A percentile compares a stretch with the other conserved stretches of the same genome.
Conservation (phyloP, 2,888 invertebrate species). For the Macropis europaea region DNA sequence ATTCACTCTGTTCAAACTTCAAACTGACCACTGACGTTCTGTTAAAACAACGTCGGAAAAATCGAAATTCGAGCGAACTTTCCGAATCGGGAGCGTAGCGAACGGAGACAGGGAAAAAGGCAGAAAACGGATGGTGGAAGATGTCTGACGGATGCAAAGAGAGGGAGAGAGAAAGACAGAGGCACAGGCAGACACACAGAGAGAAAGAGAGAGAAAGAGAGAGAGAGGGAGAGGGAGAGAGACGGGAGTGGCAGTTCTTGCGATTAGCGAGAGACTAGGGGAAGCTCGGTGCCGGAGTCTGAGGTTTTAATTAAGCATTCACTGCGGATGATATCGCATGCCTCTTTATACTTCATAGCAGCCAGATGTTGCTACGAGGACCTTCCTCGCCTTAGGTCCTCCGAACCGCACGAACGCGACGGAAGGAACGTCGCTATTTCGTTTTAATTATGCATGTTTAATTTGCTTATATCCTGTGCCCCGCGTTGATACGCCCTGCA, state of each 20-base stretch:
- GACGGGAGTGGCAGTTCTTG: conserved; percentile 59
- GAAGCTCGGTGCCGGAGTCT: conserved; percentile 68
- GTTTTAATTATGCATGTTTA: conserved; percentile 79
- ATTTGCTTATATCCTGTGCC: conserved; percentile 72
- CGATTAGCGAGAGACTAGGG: conserved; percentile 65
- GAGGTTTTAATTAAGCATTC: conserved; percentile 80
- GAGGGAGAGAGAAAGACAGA: conserved; percentile 71
- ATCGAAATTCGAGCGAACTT: too few species aligned
- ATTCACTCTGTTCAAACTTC: too few species aligned
- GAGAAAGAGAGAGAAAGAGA: conserved; percentile 44
- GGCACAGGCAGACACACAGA: not conserved
- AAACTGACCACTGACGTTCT: too few species aligned
- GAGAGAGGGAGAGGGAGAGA: conserved; percentile 17
- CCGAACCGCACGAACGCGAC: conserved; percentile 50
- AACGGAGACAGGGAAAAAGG: too few species aligned
- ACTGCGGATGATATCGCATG: conserved; percentile 78
- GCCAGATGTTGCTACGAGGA: conserved; percentile 81
- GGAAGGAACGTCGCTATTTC: conserved; percentile 67
- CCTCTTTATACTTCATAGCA: conserved; percentile 83
- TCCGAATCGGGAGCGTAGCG: too few species aligned
- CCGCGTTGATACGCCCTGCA: conserved; percentile 37
- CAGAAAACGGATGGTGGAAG: not conserved
- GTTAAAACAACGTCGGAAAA: too few species aligned
- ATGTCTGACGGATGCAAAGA: conserved; percentile 52
- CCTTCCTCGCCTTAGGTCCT: conserved; percentile 64